Evolutionary conservation across 92 coral and sea anemone species (phyloP), one percentile per base, ranked within the genome.

Genomic region (Epizoanthus rinbou): DNA sequence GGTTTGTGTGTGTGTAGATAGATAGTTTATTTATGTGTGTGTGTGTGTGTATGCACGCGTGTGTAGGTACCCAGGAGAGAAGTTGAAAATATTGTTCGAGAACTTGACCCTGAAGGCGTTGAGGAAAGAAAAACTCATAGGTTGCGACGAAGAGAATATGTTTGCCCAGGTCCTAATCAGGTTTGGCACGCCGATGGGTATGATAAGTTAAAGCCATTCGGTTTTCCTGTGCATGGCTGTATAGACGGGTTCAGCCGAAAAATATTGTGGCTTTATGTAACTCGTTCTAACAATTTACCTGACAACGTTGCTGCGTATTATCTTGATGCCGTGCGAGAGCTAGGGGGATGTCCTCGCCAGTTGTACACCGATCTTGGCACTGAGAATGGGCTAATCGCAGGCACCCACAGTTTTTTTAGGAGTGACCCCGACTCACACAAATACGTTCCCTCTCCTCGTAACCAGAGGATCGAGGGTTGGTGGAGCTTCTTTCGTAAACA

Each of bases 161-260:
- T 71, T 71, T 83, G 80, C 56, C 86, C 91, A 28, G 88, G 88
- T 63, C 88, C 87, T 53, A 88, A 88, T 73, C 53, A 74, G 84
- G 91, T 86, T n/a, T 84, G 85, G 91, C 91, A 88, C 47, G 91
- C 84, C 0, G 91, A 83, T 78, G 85, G 87, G 66, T 83, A 88
- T 82, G 85, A 88, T 23, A 83, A 84, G 60, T 70, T 88, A 54
- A 88, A 88, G 70, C 91, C 87, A 2, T 83, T 57, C 22, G 81
- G 85, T 64, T 87, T 84, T 69, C 87, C 91, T 11, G 62, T 87
- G 9, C 87, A 83, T 41, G 91, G 91, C 76, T 39, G 79, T n/a
- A 83, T 84, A 79, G 91, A 88, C 84, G 85, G 88, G 73, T 88
- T 88, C 86, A 88, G 91, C 28, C 62, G 82, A 66, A 83, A 83